phyloP scores from a whole-genome alignment of 1,140 invertebrate species.

The Papilio machaon region DNA sequence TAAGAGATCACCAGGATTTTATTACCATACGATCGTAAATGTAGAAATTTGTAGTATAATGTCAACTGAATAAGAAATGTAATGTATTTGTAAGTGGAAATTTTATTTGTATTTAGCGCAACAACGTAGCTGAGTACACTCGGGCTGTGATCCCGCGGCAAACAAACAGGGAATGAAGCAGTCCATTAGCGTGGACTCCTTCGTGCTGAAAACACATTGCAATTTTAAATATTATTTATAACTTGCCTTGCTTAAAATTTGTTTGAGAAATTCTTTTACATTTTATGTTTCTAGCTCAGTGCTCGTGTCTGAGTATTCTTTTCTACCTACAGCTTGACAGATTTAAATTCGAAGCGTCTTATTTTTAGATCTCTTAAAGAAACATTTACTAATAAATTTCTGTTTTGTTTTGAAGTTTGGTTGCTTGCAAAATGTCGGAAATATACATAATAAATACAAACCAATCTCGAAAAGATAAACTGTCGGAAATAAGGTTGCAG shows the following conservation, averaged over 20 bases:
- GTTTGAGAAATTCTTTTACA: conserved; percentile 2
- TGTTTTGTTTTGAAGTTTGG: no score
- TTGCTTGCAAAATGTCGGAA: no score
- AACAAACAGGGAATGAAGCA: conserved; percentile 61
- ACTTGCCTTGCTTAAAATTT: conserved; percentile 37
- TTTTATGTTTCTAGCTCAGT: conserved; percentile 14
- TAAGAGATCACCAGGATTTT: neutral
- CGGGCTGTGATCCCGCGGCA: conserved; percentile 52
- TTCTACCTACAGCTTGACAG: neutral
- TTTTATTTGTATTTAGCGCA: conserved; percentile 44
- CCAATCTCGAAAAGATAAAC: no score
- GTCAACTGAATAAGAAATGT: conserved; percentile 28
- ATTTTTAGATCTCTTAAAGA: neutral
- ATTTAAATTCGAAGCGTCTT: neutral
- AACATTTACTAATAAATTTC: no score
- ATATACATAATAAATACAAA: no score
- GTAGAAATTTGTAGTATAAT: conserved; percentile 4
- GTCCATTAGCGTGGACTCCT: conserved; percentile 60
- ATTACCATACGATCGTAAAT: neutral
- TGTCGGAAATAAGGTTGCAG: no score
- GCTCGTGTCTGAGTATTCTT: neutral
- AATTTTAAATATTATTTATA: conserved; percentile 54
- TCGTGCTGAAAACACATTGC: conserved; percentile 50
- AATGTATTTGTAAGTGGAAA: conserved; percentile 33
- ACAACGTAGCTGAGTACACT: conserved; percentile 50